Evolutionary conservation across 2,888 invertebrate species (phyloP), one percentile per base, ranked within the genome.

Genomic region (Drosophila putrida): DNA sequence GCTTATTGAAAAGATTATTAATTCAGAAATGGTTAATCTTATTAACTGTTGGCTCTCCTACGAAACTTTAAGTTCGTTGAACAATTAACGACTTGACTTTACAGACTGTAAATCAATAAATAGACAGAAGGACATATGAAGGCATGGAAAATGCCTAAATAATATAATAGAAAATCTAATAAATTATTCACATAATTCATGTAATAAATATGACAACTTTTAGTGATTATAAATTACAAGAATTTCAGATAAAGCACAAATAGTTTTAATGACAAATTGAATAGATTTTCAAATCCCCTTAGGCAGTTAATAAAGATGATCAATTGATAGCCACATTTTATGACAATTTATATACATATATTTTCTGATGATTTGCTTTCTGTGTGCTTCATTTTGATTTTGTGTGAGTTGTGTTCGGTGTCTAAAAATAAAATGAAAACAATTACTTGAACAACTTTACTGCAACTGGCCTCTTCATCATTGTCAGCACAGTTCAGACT

Each of bases 401-500:
- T 33, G 31, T 57, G 31, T 35, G 28, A n/a, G n/a, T 31, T 31
- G 8, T 20, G 11, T 20, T 10, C 15, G 33, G 31, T 61, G 10
- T 44, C 15, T 27, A 9, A 31, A 35, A 55, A 59, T 28, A 38
- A 60, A 53, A 65, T 74, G 36, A 25, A 46, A 59, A 41, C 57
- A 75, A 71, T 58, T 60, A 66, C 41, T 28, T 43, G 28, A 9
- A 50, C n/a, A 51, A 44, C 13, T 71, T 75, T 38, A 13, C n/a
- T n/a, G n/a, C 28, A 55, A 9, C 25, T 15, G 11, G 25, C n/a
- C 65, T 47, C 36, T 63, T 53, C 53, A 66, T 75, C 75, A 75
- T 64, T 63, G 68, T 65, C 69, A 54, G 31, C 38, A 47, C 44
- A 50, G 72, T 20, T 27, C 66, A 67, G 71, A 71, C 72, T 75